Conservation (phyloP, 2,888 invertebrate species). For the Dermolepida albohirtum region DNA sequence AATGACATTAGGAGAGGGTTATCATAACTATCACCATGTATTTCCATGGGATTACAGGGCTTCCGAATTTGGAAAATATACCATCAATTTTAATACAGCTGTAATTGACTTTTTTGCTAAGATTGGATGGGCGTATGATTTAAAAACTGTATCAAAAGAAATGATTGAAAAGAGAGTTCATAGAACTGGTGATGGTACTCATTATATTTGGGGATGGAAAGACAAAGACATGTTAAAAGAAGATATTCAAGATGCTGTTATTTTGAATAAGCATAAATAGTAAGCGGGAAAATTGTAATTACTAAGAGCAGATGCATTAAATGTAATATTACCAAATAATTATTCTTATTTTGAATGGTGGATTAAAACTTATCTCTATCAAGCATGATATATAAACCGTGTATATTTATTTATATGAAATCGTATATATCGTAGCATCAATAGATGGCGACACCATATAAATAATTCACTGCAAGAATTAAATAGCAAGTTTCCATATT, state of each 20-base stretch:
- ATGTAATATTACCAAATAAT: too few relatives aligned
- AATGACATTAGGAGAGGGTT: conserved; percentile 81
- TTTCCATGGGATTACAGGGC: conserved; percentile 91
- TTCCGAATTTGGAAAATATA: conserved; percentile 80
- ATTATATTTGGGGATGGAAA: conserved; percentile 85
- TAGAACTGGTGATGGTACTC: conserved; percentile 81
- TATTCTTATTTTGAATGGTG: too few relatives aligned
- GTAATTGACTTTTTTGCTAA: conserved; percentile 86
- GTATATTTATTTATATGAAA: too few relatives aligned
- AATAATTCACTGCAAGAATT: too few relatives aligned
- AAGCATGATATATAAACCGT: too few relatives aligned
- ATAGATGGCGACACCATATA: too few relatives aligned
- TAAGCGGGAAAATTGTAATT: too few relatives aligned
- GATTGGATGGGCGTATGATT: conserved; percentile 89
- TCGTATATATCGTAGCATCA: too few relatives aligned
- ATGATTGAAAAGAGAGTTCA: conserved; percentile 76
- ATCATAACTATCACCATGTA: conserved; percentile 89
- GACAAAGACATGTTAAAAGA: conserved; percentile 73
- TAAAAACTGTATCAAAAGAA: conserved; percentile 81
- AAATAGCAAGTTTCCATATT: too few relatives aligned
- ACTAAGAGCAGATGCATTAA: too few relatives aligned
- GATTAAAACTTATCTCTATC: too few relatives aligned
- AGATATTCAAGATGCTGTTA: conserved; percentile 58
- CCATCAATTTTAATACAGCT: conserved; percentile 78
- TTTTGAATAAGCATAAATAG: conserved; percentile 51